Base-by-base conservation (phyloP, 2,888 invertebrate species). In the Pristionchus exspectatus region DNA sequence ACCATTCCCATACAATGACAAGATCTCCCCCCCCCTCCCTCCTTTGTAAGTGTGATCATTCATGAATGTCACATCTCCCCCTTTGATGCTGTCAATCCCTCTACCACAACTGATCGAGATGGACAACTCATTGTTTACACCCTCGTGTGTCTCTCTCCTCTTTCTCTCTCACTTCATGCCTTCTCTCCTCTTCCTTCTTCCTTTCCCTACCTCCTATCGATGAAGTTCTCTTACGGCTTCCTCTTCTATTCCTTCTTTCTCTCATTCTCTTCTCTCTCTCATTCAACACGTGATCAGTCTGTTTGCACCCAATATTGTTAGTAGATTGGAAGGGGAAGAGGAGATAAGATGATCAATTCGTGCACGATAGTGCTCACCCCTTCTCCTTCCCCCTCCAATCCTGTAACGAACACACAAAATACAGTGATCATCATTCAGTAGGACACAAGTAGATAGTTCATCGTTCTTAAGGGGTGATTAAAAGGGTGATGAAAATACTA, bases 91-190 rank as follows among this genome's bases (percentile, higher is more conserved):
- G 63, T 63, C 30, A 74, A 24, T 69, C 30, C 27, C 69, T 30
- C 59, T 59, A 5, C 66, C 5, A 56, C 16, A 3, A 9, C 24
- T 63, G 63, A 63, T 63, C n/a, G 63, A n/a, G 63, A 63, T 59
- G n/a, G n/a, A 63, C 63, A 74, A 38, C 74, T 30, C 74, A 21
- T 74, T 74, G 33, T 74, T 74, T 44, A 74, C 74, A 33, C 74
- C 69, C 30, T 74, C 74, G 7, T 74, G 21, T 74, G 38, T 38
- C 38, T 38, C 74, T 74, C 38, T 74, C 33, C 18, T 21, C 38
- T 74, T 44, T 44, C 74, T 38, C 74, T 74, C 74, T 24, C 30
- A 69, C 38, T 38, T 24, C 74, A 74, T 74, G 33, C 74, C 38
- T 38, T 21, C 30, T 21, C 74, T 74, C 69, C 59, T 38, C 74